Conservation (phyloP, 2,888 invertebrate genomes). For the Choristoneura rosaceana region DNA sequence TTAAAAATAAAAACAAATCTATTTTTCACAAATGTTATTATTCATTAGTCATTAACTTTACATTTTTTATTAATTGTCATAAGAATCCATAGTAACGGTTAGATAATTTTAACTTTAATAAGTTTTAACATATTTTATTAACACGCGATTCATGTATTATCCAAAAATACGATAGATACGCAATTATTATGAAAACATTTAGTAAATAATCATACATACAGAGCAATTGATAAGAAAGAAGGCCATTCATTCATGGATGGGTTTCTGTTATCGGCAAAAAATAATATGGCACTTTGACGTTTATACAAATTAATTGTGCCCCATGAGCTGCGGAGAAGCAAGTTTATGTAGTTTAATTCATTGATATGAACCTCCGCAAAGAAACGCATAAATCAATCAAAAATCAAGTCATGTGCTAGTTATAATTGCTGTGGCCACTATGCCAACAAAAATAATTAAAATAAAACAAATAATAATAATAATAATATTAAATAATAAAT, state of each 20-base stretch:
- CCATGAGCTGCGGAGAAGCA: no score
- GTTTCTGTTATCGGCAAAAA: background rate
- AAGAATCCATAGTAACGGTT: slow-evolving; percentile 82
- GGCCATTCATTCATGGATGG: background rate
- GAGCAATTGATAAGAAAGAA: background rate
- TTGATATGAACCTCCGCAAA: no score
- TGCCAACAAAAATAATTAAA: background rate
- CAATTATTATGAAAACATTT: slow-evolving; percentile 16
- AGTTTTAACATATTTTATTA: slow-evolving; percentile 66
- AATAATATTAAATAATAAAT: no score
- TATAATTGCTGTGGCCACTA: background rate
- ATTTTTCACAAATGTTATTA: slow-evolving; percentile 60
- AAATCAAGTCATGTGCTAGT: background rate
- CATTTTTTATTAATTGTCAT: slow-evolving; percentile 78
- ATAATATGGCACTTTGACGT: background rate
- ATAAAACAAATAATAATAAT: background rate
- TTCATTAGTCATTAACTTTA: slow-evolving; percentile 77
- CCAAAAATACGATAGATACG: slow-evolving; percentile 24
- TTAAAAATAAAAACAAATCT: slow-evolving; percentile 8
- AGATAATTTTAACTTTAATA: slow-evolving; percentile 75
- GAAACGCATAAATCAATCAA: no score
- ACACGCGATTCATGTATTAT: slow-evolving; percentile 37
- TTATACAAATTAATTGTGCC: background rate
- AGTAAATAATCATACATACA: slow-evolving; percentile 2
- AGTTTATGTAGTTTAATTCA: no score